Percentiles rank a stretch among this genome's conserved stretches.
Conservation (phyloP, 2,888 invertebrate species). For the Ceriagrion tenellum region DNA sequence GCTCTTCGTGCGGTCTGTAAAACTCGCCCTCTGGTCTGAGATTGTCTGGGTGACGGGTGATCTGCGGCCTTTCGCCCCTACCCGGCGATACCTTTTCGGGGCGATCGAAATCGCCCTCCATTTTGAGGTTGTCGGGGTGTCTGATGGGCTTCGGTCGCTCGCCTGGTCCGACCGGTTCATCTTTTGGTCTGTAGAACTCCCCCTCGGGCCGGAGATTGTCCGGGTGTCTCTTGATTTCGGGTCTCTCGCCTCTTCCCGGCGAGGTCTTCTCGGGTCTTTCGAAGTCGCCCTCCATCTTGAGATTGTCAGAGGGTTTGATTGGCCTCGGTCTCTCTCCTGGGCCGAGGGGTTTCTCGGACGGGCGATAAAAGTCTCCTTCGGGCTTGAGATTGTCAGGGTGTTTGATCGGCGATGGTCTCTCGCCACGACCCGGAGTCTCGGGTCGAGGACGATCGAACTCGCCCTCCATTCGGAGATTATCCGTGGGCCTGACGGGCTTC, state of each 20-base stretch:
- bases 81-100: conserved; percentile 77
- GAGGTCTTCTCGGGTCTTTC: conserved; percentile 79
- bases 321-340: conserved; percentile 82
- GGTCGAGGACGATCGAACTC: conserved; percentile 79
- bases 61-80: conserved; percentile 82
- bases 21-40: conserved; percentile 82
- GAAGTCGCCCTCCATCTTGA: conserved; percentile 78
- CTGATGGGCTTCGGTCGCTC: conserved; percentile 71
- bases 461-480: conserved; percentile 78
- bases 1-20: conserved; percentile 81
- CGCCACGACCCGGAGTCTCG: conserved; percentile 70
- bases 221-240: conserved; percentile 80
- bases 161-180: conserved; percentile 69
- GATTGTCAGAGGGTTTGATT: conserved; percentile 83
- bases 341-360: conserved; percentile 76
- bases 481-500: conserved; percentile 75
- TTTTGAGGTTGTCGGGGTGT: conserved; percentile 71
- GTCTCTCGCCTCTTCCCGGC: conserved; percentile 80
- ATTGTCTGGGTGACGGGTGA: conserved; percentile 81
- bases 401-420: conserved; percentile 71
- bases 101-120: conserved; percentile 72
- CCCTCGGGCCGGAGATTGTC: conserved; percentile 78
- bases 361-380: conserved; percentile 75
- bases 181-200: conserved; percentile 77
- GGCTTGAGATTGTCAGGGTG: conserved; percentile 73